Base-by-base conservation (phyloP, 1,140 invertebrate species). In the Lethocerus indicus region DNA sequence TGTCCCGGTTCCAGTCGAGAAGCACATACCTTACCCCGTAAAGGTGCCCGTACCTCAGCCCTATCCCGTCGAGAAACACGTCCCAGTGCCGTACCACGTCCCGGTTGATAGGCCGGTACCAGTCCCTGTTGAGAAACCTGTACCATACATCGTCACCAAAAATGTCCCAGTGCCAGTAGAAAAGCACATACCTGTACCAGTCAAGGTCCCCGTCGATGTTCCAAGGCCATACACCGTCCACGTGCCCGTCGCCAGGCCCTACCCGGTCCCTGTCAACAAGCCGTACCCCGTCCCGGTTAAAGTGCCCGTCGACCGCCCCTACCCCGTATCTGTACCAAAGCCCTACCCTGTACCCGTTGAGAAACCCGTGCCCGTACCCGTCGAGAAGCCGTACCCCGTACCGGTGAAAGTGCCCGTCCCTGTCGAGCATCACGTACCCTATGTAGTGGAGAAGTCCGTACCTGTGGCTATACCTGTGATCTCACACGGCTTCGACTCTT, bases 41-140 rank as follows among this genome's bases (percentile, higher is more conserved):
- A 75, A 80, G 56, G 81, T 78, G 52, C 79, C 78, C 59, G 76
- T 84, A 43, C 76, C 76, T 3, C 73, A 74, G 60, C 69, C 69
- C 49, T 73, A 75, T 1, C 60, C 69, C 21, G 73, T 73, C 52
- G 73, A 69, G 25, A 66, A 73, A 29, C 72, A 79, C 25, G 52
- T 58, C 1, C 57, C 57, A 7, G 51, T 55, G 1, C 50, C 50
- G 2, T 42, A 54, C 21, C 52, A 57, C 21, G 55, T 56, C 3
- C 77, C 76, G n/a, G 32, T 51, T 12, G 42, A 51, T 20, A 24
- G 43, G 6, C 50, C 50, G 13, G 28, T 32, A n/a, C 50, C 50
- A 13, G 41, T 46, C 20, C 25, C 21, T 14, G 43, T 51, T 4
- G 18, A 27, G 20, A 51, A 51, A 27, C 50, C 50, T 2, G 50